Evolutionary conservation across 2,797 vertebrate genomes (phyloP).

Genomic region (Falco peregrinus): DNA sequence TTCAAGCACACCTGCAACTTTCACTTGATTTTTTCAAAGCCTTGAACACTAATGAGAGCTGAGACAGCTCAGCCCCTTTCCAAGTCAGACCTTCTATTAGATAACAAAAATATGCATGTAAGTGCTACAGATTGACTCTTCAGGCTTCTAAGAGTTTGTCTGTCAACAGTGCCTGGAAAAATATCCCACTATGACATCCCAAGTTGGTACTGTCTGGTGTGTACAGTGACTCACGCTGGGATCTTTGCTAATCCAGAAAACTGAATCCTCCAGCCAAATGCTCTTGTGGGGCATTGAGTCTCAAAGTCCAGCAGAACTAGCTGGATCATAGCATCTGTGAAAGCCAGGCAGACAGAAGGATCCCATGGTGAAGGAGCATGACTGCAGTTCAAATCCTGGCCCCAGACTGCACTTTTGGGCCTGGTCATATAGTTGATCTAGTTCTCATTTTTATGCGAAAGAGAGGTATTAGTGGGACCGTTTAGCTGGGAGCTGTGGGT

Average conservation of each 20-base stretch:
- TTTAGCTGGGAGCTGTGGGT: not conserved
- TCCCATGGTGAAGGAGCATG: not conserved
- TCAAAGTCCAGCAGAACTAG: not conserved
- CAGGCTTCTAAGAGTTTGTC: not conserved
- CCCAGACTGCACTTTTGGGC: not conserved
- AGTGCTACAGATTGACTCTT: not conserved
- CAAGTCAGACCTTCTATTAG: not conserved
- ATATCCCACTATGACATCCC: not conserved
- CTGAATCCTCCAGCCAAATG: not conserved
- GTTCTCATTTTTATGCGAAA: not conserved
- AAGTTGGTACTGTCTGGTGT: not conserved
- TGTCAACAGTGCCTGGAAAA: not conserved
- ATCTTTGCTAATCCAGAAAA: not conserved
- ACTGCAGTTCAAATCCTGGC: not conserved
- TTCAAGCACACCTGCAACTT: not conserved
- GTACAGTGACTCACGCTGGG: not conserved
- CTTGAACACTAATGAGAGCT: not conserved
- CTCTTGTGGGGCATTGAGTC: fast-evolving
- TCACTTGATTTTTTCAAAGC: not conserved
- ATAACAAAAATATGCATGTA: not conserved
- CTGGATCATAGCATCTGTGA: not conserved
- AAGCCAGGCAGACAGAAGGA: not conserved
- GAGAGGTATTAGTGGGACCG: not conserved
- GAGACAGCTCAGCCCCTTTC: not conserved
- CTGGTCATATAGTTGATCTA: not conserved